Conservation (phyloP, 2,888 invertebrate species). For the Pseudoips prasinana region DNA sequence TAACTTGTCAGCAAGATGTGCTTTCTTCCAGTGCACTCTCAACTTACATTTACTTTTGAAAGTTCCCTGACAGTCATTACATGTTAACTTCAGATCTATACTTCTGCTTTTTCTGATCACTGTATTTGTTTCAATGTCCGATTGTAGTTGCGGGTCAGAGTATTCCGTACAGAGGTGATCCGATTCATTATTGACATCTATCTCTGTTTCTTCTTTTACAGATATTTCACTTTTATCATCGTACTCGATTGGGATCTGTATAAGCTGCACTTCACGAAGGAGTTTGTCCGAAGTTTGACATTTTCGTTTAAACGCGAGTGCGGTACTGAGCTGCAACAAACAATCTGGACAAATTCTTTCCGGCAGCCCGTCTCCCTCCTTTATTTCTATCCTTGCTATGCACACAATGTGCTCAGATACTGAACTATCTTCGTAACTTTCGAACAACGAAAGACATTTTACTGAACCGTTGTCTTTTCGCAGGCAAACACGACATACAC, state of each 20-base stretch:
- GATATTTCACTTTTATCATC: no score
- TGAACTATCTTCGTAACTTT: constrained; percentile 45
- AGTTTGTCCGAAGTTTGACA: constrained; percentile 55
- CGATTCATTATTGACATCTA: no score
- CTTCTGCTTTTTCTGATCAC: background rate
- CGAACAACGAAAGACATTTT: constrained; percentile 53
- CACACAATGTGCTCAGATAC: constrained; percentile 54
- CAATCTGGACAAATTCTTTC: constrained; percentile 58
- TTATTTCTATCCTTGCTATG: constrained; percentile 54
- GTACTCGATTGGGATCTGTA: no score
- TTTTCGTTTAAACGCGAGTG: constrained; percentile 55
- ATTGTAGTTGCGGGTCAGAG: no score
- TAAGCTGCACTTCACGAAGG: constrained; percentile 19
- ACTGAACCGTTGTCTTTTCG: constrained; percentile 18
- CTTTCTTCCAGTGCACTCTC: constrained; percentile 46
- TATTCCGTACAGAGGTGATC: no score
- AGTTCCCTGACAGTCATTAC: constrained; percentile 38
- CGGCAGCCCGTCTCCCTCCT: constrained; percentile 56
- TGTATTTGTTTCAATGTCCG: no score
- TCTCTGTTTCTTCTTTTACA: no score
- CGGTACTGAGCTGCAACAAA: constrained; percentile 53
- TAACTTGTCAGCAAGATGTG: constrained; percentile 31
- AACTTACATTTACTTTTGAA: constrained; percentile 49
- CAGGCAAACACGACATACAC: constrained; percentile 59
- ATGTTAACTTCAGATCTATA: constrained; percentile 21